These are phyloP conservation scores for Steinernema scapterisci DNA, from an alignment of 2,888 invertebrate species.

Conservation along the genomic window DNA sequence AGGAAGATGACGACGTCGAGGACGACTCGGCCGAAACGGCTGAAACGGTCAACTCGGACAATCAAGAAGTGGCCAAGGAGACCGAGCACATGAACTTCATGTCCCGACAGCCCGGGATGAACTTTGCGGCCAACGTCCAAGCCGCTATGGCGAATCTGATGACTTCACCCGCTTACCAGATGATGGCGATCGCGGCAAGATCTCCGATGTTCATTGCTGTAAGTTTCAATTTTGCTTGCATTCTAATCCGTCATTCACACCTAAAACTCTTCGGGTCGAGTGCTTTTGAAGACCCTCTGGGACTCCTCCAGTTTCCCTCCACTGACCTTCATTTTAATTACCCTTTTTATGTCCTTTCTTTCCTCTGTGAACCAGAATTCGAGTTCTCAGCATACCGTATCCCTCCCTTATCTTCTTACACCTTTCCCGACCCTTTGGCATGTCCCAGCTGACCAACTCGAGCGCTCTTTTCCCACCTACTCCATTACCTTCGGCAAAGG, in stretches of 20 bases:
- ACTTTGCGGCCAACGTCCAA: too few relatives aligned
- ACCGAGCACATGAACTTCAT: constrained; percentile 38
- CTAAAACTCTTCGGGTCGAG: neutral
- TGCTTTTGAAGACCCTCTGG: too few relatives aligned
- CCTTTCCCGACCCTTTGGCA: too few relatives aligned
- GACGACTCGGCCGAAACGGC: constrained; percentile 39
- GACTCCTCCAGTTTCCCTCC: too few relatives aligned
- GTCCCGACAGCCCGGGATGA: too few relatives aligned
- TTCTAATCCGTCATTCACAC: neutral
- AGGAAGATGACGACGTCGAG: constrained; percentile 41
- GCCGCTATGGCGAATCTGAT: neutral
- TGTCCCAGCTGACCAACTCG: too few relatives aligned
- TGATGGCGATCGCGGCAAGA: neutral
- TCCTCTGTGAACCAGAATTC: too few relatives aligned
- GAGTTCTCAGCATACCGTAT: too few relatives aligned
- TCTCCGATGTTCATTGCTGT: neutral
- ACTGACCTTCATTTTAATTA: neutral
- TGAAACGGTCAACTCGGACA: constrained; percentile 58
- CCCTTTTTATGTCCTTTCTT: neutral
- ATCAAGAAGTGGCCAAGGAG: constrained; percentile 57
- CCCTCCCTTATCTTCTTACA: too few relatives aligned
- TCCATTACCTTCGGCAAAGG: too few relatives aligned
- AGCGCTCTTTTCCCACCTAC: too few relatives aligned
- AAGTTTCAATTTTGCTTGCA: neutral
- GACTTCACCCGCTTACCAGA: neutral